Evolutionary conservation across 2,797 vertebrate genomes (phyloP).

Genomic region (Smutsia gigantea): DNA sequence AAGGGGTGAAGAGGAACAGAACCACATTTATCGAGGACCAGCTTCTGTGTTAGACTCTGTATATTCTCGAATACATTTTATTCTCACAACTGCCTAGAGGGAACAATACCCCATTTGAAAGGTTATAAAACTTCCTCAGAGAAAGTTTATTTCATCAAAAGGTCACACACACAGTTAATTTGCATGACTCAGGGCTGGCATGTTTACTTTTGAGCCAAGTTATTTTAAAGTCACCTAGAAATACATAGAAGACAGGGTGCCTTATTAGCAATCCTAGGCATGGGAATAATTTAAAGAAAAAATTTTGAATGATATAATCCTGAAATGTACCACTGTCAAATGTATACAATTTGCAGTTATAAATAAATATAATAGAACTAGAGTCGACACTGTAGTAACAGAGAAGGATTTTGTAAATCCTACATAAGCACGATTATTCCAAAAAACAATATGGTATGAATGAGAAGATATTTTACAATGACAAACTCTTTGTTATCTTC

Average conservation of each 20-base stretch:
- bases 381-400: not conserved
- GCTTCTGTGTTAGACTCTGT: not conserved
- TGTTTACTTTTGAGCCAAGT: not conserved
- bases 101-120: not conserved
- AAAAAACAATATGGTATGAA: not conserved
- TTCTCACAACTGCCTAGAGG: not conserved
- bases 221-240: not conserved
- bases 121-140: not conserved
- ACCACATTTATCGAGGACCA: not conserved
- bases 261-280: not conserved
- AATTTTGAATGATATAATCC: not conserved
- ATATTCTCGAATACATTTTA: not conserved
- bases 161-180: not conserved
- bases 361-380: not conserved
- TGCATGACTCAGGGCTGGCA: not conserved
- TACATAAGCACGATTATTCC: not conserved
- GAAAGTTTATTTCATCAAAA: not conserved
- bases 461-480: not conserved
- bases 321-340: not conserved
- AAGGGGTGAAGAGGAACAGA: not conserved
- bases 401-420: not conserved
- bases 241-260: not conserved
- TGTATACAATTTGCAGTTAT: not conserved
- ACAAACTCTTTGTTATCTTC: not conserved
- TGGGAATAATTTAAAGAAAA: not conserved